phyloP scores from a whole-genome alignment of 2,113 vertebrate species.

The Poecilia latipinna region DNA sequence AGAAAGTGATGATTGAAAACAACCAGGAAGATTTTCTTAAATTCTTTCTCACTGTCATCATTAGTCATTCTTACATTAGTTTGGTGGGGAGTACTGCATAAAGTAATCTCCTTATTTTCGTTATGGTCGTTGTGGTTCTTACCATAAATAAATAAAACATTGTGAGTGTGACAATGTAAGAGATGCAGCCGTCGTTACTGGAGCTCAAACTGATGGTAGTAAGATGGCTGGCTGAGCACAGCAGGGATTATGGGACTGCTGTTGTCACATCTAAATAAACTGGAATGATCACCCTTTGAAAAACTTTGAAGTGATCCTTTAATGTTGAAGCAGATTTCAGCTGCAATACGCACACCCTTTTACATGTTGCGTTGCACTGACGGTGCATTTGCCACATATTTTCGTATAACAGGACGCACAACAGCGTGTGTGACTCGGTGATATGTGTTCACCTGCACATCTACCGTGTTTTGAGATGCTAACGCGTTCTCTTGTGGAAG shows the following conservation, averaged over 20 bases:
- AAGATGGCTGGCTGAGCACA: conserved; percentile 52
- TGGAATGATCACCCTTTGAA: conserved; percentile 10
- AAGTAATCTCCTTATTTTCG: no score
- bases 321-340: conserved; percentile 7
- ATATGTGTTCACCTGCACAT: conserved; percentile 20
- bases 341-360: not conserved
- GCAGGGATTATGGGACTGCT: conserved; percentile 32
- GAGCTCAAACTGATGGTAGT: not conserved
- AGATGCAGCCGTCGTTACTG: not conserved
- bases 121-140: no score
- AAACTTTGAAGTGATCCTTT: conserved; percentile 22
- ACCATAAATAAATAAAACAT: no score
- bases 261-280: conserved; percentile 42
- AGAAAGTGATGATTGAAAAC: no score
- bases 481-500: conserved; percentile 2
- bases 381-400: not conserved
- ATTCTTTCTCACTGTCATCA: no score
- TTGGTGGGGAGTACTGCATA: no score
- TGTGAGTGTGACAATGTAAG: not conserved
- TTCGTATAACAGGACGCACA: not conserved
- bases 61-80: no score
- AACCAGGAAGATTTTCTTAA: no score
- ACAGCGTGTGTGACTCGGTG: conserved; percentile 3
- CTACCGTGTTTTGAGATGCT: not conserved
- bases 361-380: conserved; percentile 1